phyloP scores from a whole-genome alignment of 2,888 invertebrate species.

The Vanessa cardui region DNA sequence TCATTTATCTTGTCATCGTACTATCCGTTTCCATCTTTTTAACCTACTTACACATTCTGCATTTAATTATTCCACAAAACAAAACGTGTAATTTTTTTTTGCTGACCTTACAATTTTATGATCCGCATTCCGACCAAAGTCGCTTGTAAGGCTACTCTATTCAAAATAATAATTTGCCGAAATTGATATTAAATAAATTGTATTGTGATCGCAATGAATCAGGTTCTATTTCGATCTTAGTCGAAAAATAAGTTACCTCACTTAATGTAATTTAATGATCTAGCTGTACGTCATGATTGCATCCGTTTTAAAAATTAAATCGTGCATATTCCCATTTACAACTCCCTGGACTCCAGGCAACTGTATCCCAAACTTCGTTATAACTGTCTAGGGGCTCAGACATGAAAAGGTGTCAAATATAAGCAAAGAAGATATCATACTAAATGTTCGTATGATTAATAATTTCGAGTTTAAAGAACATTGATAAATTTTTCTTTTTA shows the following conservation, averaged over 20 bases:
- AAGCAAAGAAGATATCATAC: background rate
- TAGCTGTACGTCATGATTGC: no score
- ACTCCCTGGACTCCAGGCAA: no score
- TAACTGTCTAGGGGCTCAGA: no score
- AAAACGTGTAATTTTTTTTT: slow-evolving; percentile 23
- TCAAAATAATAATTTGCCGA: slow-evolving; percentile 1
- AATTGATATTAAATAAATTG: background rate
- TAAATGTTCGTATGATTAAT: background rate
- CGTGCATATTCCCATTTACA: no score
- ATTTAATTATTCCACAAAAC: background rate
- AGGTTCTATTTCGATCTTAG: no score
- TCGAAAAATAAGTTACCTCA: no score
- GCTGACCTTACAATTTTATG: slow-evolving; percentile 41
- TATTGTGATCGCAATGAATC: background rate
- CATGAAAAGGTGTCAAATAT: no score
- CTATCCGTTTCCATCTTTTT: background rate
- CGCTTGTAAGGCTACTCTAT: slow-evolving; percentile 31
- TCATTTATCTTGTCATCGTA: background rate
- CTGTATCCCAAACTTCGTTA: no score
- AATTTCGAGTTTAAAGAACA: background rate
- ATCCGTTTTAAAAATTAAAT: no score
- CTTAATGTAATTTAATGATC: no score
- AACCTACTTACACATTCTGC: background rate
- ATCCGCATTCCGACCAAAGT: slow-evolving; percentile 54
- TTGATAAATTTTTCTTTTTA: background rate